Base-by-base conservation (phyloP, 2,113 vertebrate species). In the Anas platyrhynchos region DNA sequence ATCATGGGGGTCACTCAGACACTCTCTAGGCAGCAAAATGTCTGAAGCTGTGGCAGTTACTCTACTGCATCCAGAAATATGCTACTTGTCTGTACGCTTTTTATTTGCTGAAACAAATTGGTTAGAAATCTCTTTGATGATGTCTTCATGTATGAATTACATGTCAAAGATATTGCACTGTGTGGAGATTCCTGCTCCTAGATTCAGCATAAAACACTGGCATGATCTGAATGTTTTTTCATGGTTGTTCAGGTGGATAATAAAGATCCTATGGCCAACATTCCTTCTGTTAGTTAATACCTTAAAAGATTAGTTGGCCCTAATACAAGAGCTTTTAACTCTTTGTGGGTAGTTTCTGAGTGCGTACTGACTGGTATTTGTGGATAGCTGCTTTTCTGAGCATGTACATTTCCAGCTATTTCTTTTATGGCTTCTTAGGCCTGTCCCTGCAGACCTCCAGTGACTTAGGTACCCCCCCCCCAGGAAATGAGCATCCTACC, bases 211-310 rank as follows among this genome's bases (percentile, higher is more conserved):
- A 89, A 97, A 97, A 91, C 96, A 85, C 87, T 88, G 94, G 91
- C 97, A 83, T 81, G 91, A 95, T 95, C 87, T 94, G 85, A 97
- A 97, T 97, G 96, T 93, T 96, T 96, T 97, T 97, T 93, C 97
- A 96, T 96, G 96, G 96, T 97, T 96, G 96, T 97, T 97, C 96
- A 97, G 97, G 96, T 97, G 97, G 93, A 97, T 97, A 97, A 97
- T 91, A 96, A 95, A 97, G 95, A 95, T 94, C 94, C 86, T 77
- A 96, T 91, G 88, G 96, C 95, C 87, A 97, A 91, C 96, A 97
- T 97, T 96, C 96, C 96, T 97, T 91, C 94, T 89, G 97, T 93
- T 95, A 96, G 91, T 96, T 97, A 97, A 97, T 97, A 97, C 93
- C 92, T 93, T 95, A 69, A 94, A 97, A 96, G 96, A 97, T 96